phyloP scores from a whole-genome alignment of 1,140 invertebrate species.

The Maconellicoccus hirsutus region DNA sequence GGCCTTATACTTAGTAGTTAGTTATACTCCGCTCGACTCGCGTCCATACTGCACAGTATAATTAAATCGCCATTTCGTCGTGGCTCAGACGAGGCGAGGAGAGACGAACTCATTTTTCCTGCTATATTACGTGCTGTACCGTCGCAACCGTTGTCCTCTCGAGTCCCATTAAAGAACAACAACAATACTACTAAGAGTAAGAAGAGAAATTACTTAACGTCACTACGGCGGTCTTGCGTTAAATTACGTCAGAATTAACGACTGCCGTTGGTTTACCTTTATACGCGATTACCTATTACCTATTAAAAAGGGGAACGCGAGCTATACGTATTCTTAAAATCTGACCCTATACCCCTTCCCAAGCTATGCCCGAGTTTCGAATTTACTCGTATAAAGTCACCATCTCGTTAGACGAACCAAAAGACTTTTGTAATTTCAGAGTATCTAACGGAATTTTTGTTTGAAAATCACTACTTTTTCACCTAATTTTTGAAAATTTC shows the following conservation, averaged over 20 bases:
- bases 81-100: background rate
- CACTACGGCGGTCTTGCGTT: background rate
- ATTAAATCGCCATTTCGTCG: background rate
- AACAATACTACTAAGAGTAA: background rate
- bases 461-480: no score
- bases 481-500: no score
- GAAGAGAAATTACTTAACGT: background rate
- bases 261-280: background rate
- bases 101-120: background rate
- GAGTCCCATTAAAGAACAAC: conserved; percentile 3
- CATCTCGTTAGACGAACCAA: no score
- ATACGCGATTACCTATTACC: background rate
- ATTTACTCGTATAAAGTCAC: no score
- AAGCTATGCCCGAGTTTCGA: no score
- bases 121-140: no score
- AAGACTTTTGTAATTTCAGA: no score
- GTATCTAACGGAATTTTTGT: no score
- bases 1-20: no score
- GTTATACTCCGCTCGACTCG: background rate
- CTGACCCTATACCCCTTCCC: no score
- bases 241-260: conserved; percentile 1
- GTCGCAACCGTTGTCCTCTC: background rate
- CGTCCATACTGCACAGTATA: background rate
- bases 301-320: no score
- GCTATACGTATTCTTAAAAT: no score